Evolutionary conservation across 2,888 invertebrate species (phyloP), one percentile per base, ranked within the genome.

Genomic region (Acrocyrtus sp.): DNA sequence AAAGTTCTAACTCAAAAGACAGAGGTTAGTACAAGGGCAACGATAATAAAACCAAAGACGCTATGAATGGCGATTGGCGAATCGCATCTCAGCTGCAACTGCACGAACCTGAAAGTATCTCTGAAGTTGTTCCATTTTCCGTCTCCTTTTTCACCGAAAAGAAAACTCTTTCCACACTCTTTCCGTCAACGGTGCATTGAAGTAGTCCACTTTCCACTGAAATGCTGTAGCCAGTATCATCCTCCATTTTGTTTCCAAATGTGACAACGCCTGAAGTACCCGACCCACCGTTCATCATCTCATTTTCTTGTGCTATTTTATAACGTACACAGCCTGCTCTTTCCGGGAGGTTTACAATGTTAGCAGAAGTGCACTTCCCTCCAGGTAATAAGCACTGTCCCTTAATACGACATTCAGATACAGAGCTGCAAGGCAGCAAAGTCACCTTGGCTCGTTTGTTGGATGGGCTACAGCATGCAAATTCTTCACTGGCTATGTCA

Each of bases 391-490:
- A 50, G 3, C 22, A 24, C 4, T 68, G 51, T 2, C 60, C 39
- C 47, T 68, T 60, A n/a, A 69, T 69, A 15, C 47, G 39, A 43
- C 70, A 70, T 57, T 70, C 70, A 3, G 70, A 62, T 27, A 70
- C 4, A 10, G 62, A 62, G 24, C 26, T 39, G 41, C 70, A 70
- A 4, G 27, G 27, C 3, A 63, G 3, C 0, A 57, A 21, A 8
- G 61, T 41, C 6, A 68, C 1, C 47, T 63, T 70, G 17, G 70
- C 63, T 19, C 27, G n/a, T 19, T 70, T 70, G 24, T 70, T 70
- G 17, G 70, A 70, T 12, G 62, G 53, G 41, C 65, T 68, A 29
- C 77, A 77, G 19, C 77, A 77, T 10, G 61, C 15, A 66, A 72
- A 77, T 24, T 69, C 75, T 45, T 73, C 62, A 6, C 60, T 41